Percentiles rank a stretch among this genome's conserved stretches.
Evolutionary conservation across 2,113 vertebrate species (phyloP).

Genomic region (Pterocles burchelli): DNA sequence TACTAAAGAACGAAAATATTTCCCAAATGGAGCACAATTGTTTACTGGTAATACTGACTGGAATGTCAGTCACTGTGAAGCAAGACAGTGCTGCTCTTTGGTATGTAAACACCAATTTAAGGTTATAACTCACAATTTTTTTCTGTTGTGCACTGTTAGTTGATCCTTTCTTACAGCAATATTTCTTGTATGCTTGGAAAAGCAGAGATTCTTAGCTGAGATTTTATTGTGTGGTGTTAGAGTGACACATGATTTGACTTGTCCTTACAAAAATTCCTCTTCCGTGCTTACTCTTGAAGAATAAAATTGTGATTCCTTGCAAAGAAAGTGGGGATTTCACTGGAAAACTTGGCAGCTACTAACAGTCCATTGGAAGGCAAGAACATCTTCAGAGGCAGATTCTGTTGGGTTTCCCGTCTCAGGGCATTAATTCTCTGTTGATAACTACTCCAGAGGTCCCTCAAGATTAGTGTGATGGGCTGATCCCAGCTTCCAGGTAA

Average conservation of each 20-base stretch:
- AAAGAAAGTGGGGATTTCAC: neutral
- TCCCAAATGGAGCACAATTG: neutral
- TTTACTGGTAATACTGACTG: neutral
- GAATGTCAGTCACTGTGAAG: neutral
- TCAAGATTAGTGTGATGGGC: neutral
- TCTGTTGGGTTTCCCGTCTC: neutral
- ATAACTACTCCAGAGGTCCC: neutral
- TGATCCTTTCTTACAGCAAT: neutral
- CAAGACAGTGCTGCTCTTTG: neutral
- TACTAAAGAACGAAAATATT: neutral
- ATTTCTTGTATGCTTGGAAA: neutral
- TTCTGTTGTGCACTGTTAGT: neutral
- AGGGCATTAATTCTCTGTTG: neutral
- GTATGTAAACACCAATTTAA: neutral
- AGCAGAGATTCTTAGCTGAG: neutral
- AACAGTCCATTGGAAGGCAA: neutral
- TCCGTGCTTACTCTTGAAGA: neutral
- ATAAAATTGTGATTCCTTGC: neutral
- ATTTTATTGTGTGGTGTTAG: neutral
- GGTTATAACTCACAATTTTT: neutral
- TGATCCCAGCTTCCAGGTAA: neutral
- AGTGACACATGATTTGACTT: neutral
- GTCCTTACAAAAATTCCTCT: neutral
- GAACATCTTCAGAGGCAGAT: neutral
- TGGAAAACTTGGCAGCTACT: neutral